phyloP scores from a whole-genome alignment of 2,113 vertebrate species.

The Panurus biarmicus region DNA sequence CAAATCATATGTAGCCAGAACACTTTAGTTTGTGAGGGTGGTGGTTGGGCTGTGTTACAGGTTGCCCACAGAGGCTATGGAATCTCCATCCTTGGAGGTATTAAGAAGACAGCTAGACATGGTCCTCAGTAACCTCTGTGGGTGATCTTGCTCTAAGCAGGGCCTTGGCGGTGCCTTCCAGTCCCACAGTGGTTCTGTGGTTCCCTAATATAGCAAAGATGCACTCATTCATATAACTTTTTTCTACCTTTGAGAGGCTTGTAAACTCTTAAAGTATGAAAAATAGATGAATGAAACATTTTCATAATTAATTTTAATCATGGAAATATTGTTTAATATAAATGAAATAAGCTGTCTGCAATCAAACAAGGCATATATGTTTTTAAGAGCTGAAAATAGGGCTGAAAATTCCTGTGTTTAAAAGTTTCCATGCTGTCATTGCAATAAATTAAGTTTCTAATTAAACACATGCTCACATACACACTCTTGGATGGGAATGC shows the following conservation, averaged over 20 bases:
- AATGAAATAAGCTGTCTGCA: not conserved
- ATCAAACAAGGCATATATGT: not conserved
- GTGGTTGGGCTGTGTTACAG: not conserved
- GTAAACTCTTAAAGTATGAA: not conserved
- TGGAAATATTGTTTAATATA: not conserved
- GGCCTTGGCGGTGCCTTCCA: not conserved
- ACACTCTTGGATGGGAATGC: conserved; percentile 13
- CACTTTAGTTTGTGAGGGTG: not conserved
- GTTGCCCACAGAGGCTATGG: not conserved
- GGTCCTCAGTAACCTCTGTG: not conserved
- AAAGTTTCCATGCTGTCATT: conserved; percentile 46
- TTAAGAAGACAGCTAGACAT: not conserved
- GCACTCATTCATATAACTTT: not conserved
- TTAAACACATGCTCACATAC: conserved; percentile 49
- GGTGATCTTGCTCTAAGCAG: not conserved
- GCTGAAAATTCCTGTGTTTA: not conserved
- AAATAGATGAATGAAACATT: not conserved
- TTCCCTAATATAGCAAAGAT: not conserved
- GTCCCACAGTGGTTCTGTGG: not conserved
- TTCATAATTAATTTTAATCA: not conserved
- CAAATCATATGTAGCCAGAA: not conserved
- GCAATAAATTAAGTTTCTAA: conserved; percentile 53
- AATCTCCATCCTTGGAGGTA: not conserved
- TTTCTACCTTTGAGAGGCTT: not conserved
- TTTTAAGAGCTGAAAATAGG: not conserved